Conservation (phyloP, 2,113 vertebrate genomes). For the Piprites chloris region DNA sequence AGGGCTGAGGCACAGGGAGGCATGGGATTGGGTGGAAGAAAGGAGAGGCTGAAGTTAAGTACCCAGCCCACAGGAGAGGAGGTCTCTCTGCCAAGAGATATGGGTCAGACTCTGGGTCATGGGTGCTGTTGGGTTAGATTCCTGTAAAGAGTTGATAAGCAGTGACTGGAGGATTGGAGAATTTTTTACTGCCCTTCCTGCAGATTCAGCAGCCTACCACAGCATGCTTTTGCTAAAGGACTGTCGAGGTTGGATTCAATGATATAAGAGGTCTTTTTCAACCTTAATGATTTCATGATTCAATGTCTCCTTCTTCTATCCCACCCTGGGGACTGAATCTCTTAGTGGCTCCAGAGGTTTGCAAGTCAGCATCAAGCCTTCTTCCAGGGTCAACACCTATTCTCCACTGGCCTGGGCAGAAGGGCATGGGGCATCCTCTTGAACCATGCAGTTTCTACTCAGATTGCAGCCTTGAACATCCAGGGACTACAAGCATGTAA, state of each 20-base stretch:
- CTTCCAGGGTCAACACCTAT: background rate
- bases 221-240: background rate
- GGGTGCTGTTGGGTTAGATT: background rate
- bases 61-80: background rate
- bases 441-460: background rate
- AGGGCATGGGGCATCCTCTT: background rate
- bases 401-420: background rate
- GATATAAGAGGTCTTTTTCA: background rate
- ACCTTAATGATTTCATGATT: background rate
- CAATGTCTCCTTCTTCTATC: background rate
- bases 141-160: accelerated
- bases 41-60: background rate
- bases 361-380: background rate
- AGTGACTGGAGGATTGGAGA: background rate
- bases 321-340: background rate
- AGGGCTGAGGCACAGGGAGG: background rate
- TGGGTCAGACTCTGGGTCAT: background rate
- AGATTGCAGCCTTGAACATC: background rate
- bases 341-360: background rate
- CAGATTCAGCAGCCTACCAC: background rate
- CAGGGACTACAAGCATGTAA: background rate
- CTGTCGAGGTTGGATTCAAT: background rate
- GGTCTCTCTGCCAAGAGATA: background rate
- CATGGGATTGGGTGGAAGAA: background rate
- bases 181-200: background rate